These are phyloP conservation scores for Himalopsyche tibetana DNA, from an alignment of 2,888 invertebrate species.

Conservation along the genomic window DNA sequence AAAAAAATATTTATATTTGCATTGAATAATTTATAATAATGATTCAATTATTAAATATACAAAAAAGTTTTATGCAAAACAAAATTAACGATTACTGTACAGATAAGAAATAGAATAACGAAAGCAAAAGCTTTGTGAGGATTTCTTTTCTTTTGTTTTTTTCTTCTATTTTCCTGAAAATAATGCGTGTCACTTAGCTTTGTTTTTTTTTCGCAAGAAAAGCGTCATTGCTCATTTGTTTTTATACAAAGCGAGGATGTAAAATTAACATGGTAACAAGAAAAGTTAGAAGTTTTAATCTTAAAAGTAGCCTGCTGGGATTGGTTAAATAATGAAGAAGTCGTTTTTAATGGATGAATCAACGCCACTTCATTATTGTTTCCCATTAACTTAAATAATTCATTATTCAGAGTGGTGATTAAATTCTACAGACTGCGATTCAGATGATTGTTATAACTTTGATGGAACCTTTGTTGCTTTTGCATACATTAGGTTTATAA, in stretches of 20 bases:
- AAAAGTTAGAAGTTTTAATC: constrained; percentile 55
- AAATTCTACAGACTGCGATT: constrained; percentile 37
- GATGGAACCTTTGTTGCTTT: constrained; percentile 11
- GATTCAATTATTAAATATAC: no score
- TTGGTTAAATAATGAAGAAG: constrained; percentile 50
- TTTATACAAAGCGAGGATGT: constrained; percentile 57
- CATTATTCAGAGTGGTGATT: constrained; percentile 48
- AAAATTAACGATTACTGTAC: constrained; percentile 28
- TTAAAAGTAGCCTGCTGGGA: constrained; percentile 41
- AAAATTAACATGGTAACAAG: constrained; percentile 63
- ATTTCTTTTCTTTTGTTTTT: constrained; percentile 28
- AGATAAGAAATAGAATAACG: constrained; percentile 31
- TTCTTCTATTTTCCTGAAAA: constrained; percentile 27
- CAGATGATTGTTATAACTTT: constrained; percentile 40
- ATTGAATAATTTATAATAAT: no score
- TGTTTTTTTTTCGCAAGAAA: constrained; percentile 33
- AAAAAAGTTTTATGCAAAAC: constrained; percentile 16
- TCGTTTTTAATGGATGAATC: constrained; percentile 39
- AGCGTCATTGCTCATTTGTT: constrained; percentile 56
- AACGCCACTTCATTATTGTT: constrained; percentile 46
- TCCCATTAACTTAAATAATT: constrained; percentile 45
- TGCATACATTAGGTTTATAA: constrained; percentile 6
- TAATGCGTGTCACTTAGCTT: constrained; percentile 41
- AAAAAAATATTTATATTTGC: no score
- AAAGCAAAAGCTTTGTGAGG: neutral